These are phyloP conservation scores for Adineta ricciae DNA, from an alignment of 2,888 invertebrate genomes.

Conservation along the genomic window DNA sequence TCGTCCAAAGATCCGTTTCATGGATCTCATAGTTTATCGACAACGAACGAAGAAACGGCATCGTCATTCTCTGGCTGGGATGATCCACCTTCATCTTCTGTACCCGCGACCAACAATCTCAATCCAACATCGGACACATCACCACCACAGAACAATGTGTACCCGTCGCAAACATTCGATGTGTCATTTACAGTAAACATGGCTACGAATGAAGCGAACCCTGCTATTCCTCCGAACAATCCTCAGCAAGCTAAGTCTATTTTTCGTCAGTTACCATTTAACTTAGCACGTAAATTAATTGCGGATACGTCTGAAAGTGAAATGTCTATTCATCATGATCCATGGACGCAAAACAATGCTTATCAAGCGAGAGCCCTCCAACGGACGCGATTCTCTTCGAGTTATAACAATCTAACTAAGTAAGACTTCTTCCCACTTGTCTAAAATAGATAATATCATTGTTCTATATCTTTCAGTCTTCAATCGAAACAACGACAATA, in stretches of 20 bases:
- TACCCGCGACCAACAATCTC: not conserved
- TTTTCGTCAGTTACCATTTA: not conserved
- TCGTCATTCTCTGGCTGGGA: not conserved
- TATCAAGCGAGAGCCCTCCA: not conserved
- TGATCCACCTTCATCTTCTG: not conserved
- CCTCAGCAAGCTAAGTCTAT: not conserved
- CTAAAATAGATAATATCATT: not conserved
- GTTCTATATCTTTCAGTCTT: not conserved
- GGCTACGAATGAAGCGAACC: not conserved
- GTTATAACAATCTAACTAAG: constrained; percentile 15
- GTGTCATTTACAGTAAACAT: not conserved
- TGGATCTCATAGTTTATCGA: not conserved
- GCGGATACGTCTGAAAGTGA: not conserved
- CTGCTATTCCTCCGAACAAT: not conserved
- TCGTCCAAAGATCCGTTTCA: not conserved
- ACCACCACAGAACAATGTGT: not conserved
- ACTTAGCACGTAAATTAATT: constrained; percentile 16
- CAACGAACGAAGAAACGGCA: not conserved
- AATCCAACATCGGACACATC: not conserved
- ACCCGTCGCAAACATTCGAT: not conserved
- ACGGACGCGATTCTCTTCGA: not conserved
- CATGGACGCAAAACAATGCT: not conserved
- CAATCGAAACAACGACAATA: not conserved
- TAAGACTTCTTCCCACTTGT: not conserved
- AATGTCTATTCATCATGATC: not conserved